Base-by-base conservation (phyloP, 2,888 invertebrate species). In the Brachyopa scutellaris region DNA sequence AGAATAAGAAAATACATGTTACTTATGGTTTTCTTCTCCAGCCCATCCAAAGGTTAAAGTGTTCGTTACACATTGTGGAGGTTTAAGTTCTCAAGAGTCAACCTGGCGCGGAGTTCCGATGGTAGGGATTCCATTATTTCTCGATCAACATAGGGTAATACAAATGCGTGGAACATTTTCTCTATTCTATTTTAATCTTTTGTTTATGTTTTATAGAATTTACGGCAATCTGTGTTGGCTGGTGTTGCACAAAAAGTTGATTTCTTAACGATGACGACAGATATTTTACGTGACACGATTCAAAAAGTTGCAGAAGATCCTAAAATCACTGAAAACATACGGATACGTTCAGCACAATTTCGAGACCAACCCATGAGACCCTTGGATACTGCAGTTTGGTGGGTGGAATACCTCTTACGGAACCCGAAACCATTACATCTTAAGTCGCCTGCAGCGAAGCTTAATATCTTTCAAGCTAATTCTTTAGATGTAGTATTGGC, bases 371-470 rank as follows among this genome's bases (percentile, higher is more conserved):
- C 91, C 0, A 86, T 92, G 84, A 87, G 91, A 1, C 92, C 93
- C 0, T 89, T 93, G 13, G 91, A 92, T 9, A 92, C 92, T 11
- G 91, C 94, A 2, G 89, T 92, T 1, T 92, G 92, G 88, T 94
- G 93, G 93, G 90, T 92, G n/a, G 93, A 94, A 86, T 92, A 93
- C 85, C 91, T 93, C 0, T 91, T 92, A 0, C 88, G 91, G 5
- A 92, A 93, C 11, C 88, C 89, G 8, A 92, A 93, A 0, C 92
- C 92, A 0, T 89, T 87, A 11, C 92, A 93, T 87, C 88, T 92
- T 3, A 70, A 69, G 33, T 88, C 92, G 3, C 89, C 90, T 17
- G 90, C 53, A 88, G 83, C 90, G 2, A 89, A 90, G 33, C 88
- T 92, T 88, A 91, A 91, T 0, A 87, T 90, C 38, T 91, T 91